These are phyloP conservation scores for Valencia hispanica DNA, from an alignment of 2,797 vertebrate species.

Conservation along the genomic window DNA sequence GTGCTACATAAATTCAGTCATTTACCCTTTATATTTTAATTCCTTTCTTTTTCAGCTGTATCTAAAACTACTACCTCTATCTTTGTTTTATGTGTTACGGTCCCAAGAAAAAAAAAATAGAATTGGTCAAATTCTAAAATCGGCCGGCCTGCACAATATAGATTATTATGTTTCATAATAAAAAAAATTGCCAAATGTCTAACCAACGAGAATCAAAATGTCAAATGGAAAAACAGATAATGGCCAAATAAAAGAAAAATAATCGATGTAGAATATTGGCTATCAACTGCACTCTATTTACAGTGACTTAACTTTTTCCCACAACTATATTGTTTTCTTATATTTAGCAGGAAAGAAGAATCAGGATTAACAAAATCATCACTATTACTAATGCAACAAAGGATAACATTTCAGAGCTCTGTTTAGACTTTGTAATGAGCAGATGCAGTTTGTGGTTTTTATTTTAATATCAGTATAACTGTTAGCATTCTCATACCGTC, in stretches of 20 bases:
- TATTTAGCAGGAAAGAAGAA: background rate
- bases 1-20: too few relatives aligned
- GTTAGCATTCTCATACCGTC: slow-evolving; percentile 19
- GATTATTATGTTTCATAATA: background rate
- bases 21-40: too few relatives aligned
- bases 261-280: background rate
- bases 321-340: background rate
- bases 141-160: background rate
- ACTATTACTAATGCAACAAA: background rate
- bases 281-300: background rate
- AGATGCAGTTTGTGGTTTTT: background rate
- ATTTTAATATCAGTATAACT: background rate
- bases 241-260: background rate
- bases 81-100: background rate
- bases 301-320: background rate
- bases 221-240: background rate
- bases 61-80: background rate
- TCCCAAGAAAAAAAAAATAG: too few relatives aligned
- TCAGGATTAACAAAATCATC: background rate
- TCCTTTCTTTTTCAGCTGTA: too few relatives aligned
- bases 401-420: background rate
- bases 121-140: background rate
- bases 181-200: background rate
- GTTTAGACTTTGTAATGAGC: background rate
- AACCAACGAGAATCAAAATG: background rate